Percentiles rank a stretch among this genome's conserved stretches.
These are phyloP conservation scores for Eilema sororculum DNA, from an alignment of 2,888 invertebrate genomes.

Conservation along the genomic window DNA sequence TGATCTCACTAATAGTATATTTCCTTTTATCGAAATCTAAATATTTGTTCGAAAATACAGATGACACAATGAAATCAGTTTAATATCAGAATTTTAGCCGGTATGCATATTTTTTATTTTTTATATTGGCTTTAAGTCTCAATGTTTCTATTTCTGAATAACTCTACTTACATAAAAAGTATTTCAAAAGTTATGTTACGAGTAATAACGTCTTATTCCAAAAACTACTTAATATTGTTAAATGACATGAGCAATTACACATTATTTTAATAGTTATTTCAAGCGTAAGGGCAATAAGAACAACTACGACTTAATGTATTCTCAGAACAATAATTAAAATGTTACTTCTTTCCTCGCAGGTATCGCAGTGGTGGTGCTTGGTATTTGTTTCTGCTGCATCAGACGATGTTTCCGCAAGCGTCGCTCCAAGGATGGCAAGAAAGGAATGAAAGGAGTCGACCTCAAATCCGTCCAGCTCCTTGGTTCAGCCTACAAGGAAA, in stretches of 20 bases:
- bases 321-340: not conserved
- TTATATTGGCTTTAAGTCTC: not conserved
- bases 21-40: too few relatives aligned
- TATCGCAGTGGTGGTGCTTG: constrained; percentile 92
- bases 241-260: not conserved
- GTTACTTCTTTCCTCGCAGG: constrained; percentile 75
- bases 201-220: not conserved
- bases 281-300: not conserved
- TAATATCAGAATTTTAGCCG: not conserved
- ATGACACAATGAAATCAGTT: not conserved
- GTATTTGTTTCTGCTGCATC: constrained; percentile 96
- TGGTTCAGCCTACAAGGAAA: constrained; percentile 98
- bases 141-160: not conserved
- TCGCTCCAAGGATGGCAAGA: constrained; percentile 97
- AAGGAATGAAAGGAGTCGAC: constrained; percentile 97
- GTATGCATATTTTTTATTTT: not conserved
- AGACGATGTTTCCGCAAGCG: constrained; percentile 96
- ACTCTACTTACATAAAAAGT: not conserved
- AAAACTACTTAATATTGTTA: not conserved
- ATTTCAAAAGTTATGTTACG: not conserved
- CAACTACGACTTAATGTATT: not conserved
- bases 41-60: not conserved
- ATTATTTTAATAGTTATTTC: not conserved
- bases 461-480: constrained; percentile 98
- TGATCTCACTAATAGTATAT: not conserved